Percentiles rank a stretch among this genome's conserved stretches.
phyloP scores from a whole-genome alignment of 2,888 invertebrate species.

The Athetis lepigone region DNA sequence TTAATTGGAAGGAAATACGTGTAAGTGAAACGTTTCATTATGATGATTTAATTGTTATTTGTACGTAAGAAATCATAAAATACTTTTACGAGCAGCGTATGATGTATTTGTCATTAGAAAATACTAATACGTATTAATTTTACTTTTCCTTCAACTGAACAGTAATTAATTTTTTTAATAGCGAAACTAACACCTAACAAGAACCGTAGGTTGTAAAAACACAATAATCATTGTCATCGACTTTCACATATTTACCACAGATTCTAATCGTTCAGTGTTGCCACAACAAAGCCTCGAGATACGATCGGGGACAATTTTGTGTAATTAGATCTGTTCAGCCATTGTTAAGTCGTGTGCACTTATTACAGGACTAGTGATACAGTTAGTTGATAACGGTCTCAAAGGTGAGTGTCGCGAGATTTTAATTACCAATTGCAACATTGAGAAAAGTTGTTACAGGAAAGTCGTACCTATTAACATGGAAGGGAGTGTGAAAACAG shows the following conservation, averaged over 20 bases:
- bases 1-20: slow-evolving; percentile 12
- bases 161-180: slow-evolving; percentile 10
- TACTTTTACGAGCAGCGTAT: slow-evolving; percentile 17
- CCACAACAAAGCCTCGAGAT: slow-evolving; percentile 62
- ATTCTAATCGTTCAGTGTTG: slow-evolving; percentile 53
- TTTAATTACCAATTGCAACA: slow-evolving; percentile 52
- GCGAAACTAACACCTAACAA: slow-evolving; percentile 14
- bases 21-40: not conserved
- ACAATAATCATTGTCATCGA: slow-evolving; percentile 42
- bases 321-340: slow-evolving; percentile 59
- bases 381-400: slow-evolving; percentile 46
- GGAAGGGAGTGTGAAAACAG: slow-evolving; percentile 27
- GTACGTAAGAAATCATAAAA: slow-evolving; percentile 25
- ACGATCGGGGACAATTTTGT: slow-evolving; percentile 63
- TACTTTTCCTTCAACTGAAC: not conserved
- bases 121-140: slow-evolving; percentile 2
- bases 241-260: slow-evolving; percentile 61
- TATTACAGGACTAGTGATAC: slow-evolving; percentile 48
- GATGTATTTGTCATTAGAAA: slow-evolving; percentile 16
- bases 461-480: slow-evolving; percentile 5
- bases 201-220: slow-evolving; percentile 25
- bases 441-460: slow-evolving; percentile 38
- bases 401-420: slow-evolving; percentile 53
- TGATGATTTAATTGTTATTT: slow-evolving; percentile 11
- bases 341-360: slow-evolving; percentile 56